Conservation (phyloP, 2,797 vertebrate genomes). For the Chrosomus eos region DNA sequence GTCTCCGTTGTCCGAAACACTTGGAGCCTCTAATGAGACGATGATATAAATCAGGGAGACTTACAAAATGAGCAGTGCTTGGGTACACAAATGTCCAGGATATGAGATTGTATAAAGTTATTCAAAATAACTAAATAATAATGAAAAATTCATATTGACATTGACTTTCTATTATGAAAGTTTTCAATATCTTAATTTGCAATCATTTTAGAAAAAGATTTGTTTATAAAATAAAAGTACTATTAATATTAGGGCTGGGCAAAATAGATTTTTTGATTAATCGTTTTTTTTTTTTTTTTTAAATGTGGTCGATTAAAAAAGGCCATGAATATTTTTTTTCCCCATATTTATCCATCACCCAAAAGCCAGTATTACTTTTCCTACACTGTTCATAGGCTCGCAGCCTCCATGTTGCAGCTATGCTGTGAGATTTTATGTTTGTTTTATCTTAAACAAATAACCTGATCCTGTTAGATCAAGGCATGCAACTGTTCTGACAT, state of each 20-base stretch:
- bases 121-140: neutral
- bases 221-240: neutral
- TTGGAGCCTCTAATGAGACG: neutral
- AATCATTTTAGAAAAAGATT: neutral
- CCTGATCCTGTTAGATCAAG: too few species aligned
- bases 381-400: too few species aligned
- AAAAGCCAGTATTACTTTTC: too few species aligned
- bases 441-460: too few species aligned
- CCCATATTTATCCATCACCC: too few species aligned
- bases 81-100: neutral
- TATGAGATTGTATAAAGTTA: neutral
- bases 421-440: too few species aligned
- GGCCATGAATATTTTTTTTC: too few species aligned
- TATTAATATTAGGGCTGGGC: neutral
- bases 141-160: neutral
- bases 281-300: accelerated
- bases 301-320: too few species aligned
- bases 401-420: too few species aligned
- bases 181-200: neutral
- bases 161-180: neutral
- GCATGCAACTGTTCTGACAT: too few species aligned
- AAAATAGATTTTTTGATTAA: too few species aligned
- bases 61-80: neutral
- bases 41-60: neutral
- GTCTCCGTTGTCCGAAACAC: neutral